phyloP scores from a whole-genome alignment of 2,797 vertebrate species.

The Cyprinella venusta region DNA sequence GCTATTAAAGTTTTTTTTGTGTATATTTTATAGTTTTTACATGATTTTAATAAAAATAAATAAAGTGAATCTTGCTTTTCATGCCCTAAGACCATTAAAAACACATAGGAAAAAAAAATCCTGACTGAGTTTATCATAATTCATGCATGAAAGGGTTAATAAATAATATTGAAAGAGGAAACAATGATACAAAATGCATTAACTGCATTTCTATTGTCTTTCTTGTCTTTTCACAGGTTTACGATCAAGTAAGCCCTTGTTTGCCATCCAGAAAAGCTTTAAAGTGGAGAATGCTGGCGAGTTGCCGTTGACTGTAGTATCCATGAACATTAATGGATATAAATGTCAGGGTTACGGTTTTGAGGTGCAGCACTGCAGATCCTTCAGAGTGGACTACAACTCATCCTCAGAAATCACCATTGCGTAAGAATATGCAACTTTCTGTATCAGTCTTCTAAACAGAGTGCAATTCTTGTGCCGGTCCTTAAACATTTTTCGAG shows the following conservation, averaged over 20 bases:
- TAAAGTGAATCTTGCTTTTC: too few species aligned
- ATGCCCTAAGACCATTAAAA: too few species aligned
- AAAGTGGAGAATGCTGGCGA: slow-evolving; percentile 97
- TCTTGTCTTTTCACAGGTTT: slow-evolving; percentile 75
- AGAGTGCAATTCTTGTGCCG: not conserved
- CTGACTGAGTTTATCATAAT: too few species aligned
- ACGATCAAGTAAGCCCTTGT: slow-evolving; percentile 90
- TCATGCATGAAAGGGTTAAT: too few species aligned
- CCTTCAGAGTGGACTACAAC: slow-evolving; percentile 89
- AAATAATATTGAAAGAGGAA: not conserved
- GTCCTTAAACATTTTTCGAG: not conserved
- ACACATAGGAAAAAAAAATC: too few species aligned
- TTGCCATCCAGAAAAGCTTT: slow-evolving; percentile 95
- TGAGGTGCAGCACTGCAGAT: slow-evolving; percentile 90
- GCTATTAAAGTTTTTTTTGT: too few species aligned
- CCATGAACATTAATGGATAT: slow-evolving; percentile 96
- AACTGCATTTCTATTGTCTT: not conserved
- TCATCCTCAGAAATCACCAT: slow-evolving; percentile 93
- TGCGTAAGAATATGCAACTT: slow-evolving; percentile 75
- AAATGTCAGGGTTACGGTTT: slow-evolving; percentile 97
- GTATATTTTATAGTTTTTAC: too few species aligned
- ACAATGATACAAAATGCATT: not conserved
- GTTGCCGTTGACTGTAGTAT: slow-evolving; percentile 90
- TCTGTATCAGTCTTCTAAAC: not conserved
- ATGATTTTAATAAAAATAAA: too few species aligned